Percentiles rank a stretch among this genome's conserved stretches.
Conservation (phyloP, 2,888 invertebrate species). For the Stenurella melanura region DNA sequence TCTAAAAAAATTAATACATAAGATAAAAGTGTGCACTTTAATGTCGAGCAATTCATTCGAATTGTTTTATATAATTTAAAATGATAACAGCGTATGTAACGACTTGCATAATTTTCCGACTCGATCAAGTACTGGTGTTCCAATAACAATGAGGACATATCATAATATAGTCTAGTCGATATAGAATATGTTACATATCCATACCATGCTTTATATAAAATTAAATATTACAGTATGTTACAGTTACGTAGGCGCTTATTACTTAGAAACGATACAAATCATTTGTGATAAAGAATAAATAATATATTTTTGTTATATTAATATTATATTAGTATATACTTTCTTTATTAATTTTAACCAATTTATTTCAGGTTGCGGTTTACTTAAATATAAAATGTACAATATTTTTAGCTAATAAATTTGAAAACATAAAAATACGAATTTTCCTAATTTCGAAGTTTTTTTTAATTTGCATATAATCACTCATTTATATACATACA, state of each 20-base stretch:
- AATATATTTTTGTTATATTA: conserved; percentile 22
- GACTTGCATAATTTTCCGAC: conserved; percentile 31
- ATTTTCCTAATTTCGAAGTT: no score
- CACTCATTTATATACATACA: no score
- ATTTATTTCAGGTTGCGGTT: background rate
- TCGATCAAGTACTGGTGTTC: conserved; percentile 48
- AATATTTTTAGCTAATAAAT: no score
- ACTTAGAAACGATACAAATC: conserved; percentile 33
- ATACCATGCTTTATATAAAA: conserved; percentile 41
- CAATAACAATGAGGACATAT: conserved; percentile 59
- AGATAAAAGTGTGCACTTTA: conserved; percentile 18
- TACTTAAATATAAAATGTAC: background rate
- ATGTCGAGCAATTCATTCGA: conserved; percentile 1
- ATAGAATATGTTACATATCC: conserved; percentile 48
- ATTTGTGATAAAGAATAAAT: conserved; percentile 16
- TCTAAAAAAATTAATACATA: background rate
- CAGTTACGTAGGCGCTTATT: conserved; percentile 29
- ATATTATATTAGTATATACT: background rate
- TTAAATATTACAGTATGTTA: conserved; percentile 26
- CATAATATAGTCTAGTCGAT: conserved; percentile 57
- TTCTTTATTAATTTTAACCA: background rate
- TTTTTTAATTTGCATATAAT: no score
- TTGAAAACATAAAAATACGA: no score
- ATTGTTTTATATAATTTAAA: conserved; percentile 1
- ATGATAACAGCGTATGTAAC: background rate